A percentile compares a stretch with the other conserved stretches of the same genome.
phyloP scores from a whole-genome alignment of 2,113 vertebrate species.

The Sardina pilchardus region DNA sequence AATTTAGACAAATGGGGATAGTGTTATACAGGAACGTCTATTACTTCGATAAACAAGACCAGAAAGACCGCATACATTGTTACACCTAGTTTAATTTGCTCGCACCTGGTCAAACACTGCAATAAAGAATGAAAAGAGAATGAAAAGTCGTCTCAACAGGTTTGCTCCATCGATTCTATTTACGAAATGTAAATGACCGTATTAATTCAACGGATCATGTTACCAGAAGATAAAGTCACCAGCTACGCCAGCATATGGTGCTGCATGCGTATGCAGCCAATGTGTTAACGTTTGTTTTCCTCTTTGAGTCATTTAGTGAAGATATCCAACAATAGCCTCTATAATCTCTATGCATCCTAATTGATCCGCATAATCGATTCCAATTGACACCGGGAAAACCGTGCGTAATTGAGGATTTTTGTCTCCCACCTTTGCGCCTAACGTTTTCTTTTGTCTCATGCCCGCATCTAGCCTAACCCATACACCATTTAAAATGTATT shows the following conservation, averaged over 20 bases:
- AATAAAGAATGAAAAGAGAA: too few relatives aligned
- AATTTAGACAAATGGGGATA: slow-evolving; percentile 71
- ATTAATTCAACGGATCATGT: background rate
- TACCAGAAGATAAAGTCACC: background rate
- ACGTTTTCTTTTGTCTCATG: background rate
- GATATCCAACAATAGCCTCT: slow-evolving; percentile 1
- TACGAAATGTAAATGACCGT: background rate
- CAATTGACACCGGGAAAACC: background rate
- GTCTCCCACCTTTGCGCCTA: background rate
- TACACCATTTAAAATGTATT: background rate
- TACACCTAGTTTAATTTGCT: slow-evolving; percentile 49
- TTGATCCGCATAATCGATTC: background rate
- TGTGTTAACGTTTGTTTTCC: slow-evolving; percentile 3
- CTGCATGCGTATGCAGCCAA: background rate
- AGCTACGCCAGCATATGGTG: background rate
- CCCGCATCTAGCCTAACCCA: background rate
- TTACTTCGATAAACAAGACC: slow-evolving; percentile 57
- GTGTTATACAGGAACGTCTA: slow-evolving; percentile 66
- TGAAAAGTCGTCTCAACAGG: background rate
- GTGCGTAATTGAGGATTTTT: background rate
- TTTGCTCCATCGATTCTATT: background rate
- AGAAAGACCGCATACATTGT: slow-evolving; percentile 39
- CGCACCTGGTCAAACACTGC: slow-evolving; percentile 49
- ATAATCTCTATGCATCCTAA: slow-evolving; percentile 5
- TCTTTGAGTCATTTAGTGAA: background rate